Evolutionary conservation across 2,888 invertebrate genomes (phyloP), one percentile per base, ranked within the genome.

Genomic region (Glyphotaelius pellucidus): DNA sequence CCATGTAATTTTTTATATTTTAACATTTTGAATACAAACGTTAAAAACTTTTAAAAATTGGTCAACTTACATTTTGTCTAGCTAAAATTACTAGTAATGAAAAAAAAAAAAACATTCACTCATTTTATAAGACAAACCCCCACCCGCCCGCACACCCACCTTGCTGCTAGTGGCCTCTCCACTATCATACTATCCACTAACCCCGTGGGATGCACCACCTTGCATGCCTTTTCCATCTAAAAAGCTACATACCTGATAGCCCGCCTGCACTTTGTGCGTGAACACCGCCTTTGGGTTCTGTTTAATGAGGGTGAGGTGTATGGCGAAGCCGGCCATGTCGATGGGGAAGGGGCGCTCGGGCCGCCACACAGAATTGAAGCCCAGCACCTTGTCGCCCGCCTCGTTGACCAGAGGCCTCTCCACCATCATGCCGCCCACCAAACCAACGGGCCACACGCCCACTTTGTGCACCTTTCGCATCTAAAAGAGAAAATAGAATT

Each of bases 261-360:
- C 99, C 92, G 98, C 97, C 94, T 98, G 97, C 92, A 98, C 98
- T 94, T 98, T 97, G 94, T 98, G 98, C 0, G 98, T 98, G 95
- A 99, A 99, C 93, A 96, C 95, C 0, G 98, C 98, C 80, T 98
- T 96, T 0, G 97, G 97, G 94, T 97, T 97, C 31, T 97, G 96
- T 7, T 98, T 95, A 86, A 99, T 96, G 91, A 98, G 95, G 31
- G 97, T 97, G 2, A 98, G 95, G 94, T 98, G 98, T 81, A 99
- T 97, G 12, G 98, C 99, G 94, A 99, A 99, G 0, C 99, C 99
- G 0, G 99, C 99, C 99, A 99, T 99, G 94, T 99, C 99, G 80
- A 99, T 97, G 0, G 99, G 99, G 96, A 99, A 99, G 0, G 98
- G 98, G 93, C 99, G 96, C 94, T 98, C 97, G 0, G 99, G 98